Base-by-base conservation (phyloP, 2,888 invertebrate species). In the Microchrysa polita region DNA sequence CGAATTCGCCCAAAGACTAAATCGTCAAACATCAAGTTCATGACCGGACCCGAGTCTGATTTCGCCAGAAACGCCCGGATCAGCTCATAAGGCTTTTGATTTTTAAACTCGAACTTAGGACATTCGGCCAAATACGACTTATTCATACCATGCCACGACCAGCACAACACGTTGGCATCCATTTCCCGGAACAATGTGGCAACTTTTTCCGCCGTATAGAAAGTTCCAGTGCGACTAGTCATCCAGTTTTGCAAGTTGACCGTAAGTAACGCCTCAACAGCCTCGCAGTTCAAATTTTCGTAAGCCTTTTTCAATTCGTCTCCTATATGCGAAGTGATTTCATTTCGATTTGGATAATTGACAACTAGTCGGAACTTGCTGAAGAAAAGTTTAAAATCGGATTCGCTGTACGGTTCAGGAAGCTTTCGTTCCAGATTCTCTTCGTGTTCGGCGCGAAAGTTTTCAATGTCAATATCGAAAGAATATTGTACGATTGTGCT, bases 11-110 rank as follows among this genome's bases (percentile, higher is more conserved):
- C 72, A 12, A 72, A 18, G 20, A 48, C 16, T 0, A 61, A 18
- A 1, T 61, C 27, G 16, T 72, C 61, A 20, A 72, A 72, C 7
- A 40, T n/a, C 52, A 72, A 18, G n/a, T 59, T 18, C 22, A 72
- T 20, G n/a, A n/a, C n/a, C 0, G 40, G 18, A 27, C 52, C 10
- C 0, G 1, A 1, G n/a, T 72, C 16, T 1, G 5, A 10, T 23
- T 61, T 22, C 1, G 18, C 1, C 14, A 69, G 57, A 22, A 69
- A 69, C 9, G 10, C n/a, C 10, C 0, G 0, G 12, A 69, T 40
- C 5, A 9, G n/a, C 10, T 67, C 34, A 4, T 14, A 4, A 9
- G 55, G 14, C 1, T 40, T 44, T n/a, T 23, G 10, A 0, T n/a
- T 5, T n/a, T 60, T 72, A 18, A 72, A 72, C 20, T 5, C 12